Conservation (phyloP, 2,797 vertebrate species). For the Gambelia wislizenii region DNA sequence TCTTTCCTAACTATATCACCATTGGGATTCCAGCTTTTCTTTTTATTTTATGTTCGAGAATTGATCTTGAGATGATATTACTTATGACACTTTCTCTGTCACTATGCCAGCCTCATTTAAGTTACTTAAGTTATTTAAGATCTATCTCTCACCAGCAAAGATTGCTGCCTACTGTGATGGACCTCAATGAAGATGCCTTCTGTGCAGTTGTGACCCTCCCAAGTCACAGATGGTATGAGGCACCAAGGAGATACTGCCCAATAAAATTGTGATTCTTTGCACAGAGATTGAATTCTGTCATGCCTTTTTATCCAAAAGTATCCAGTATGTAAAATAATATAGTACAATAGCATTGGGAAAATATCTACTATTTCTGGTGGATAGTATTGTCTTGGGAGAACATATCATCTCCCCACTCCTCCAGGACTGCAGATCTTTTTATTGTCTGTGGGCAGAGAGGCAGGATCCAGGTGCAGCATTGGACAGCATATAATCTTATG, state of each 20-base stretch:
- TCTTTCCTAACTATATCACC: conserved; percentile 19
- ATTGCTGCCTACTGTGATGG: not conserved
- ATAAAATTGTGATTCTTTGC: not conserved
- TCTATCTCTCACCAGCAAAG: not conserved
- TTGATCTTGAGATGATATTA: not conserved
- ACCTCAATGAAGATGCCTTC: no score
- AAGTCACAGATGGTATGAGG: not conserved
- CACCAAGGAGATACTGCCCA: not conserved
- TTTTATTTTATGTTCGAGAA: not conserved
- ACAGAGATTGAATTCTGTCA: not conserved
- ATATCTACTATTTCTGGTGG: not conserved
- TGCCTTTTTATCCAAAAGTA: not conserved
- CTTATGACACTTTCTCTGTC: not conserved
- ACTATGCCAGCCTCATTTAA: not conserved
- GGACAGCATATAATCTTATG: not conserved
- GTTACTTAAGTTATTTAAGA: no score
- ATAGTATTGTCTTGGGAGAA: not conserved
- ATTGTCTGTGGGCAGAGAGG: no score
- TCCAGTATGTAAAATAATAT: not conserved
- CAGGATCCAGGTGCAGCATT: not conserved
- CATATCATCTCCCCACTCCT: not conserved
- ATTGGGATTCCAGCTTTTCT: not conserved
- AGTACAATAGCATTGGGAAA: not conserved
- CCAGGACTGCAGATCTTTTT: not conserved
- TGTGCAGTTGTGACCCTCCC: not conserved